These are phyloP conservation scores for Monopterus albus DNA, from an alignment of 2,113 vertebrate species.

Conservation along the genomic window DNA sequence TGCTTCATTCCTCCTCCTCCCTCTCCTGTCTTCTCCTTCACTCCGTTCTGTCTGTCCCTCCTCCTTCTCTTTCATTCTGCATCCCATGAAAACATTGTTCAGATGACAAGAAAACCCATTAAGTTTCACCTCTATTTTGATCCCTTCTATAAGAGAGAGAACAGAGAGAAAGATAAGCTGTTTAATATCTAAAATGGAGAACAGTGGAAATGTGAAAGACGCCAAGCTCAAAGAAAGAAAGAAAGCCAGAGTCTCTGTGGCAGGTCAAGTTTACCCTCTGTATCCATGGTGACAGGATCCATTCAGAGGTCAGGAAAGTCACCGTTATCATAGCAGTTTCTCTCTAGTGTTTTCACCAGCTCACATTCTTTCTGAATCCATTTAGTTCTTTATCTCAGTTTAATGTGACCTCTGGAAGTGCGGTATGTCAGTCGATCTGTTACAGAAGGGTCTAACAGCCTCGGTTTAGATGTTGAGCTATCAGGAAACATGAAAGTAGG, in stretches of 20 bases:
- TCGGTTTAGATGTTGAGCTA: no score
- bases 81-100: slow-evolving; percentile 14
- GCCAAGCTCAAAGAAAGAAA: neutral
- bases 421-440: no score
- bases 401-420: neutral
- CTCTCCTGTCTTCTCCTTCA: slow-evolving; percentile 27
- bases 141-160: slow-evolving; percentile 1
- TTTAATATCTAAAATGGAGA: neutral
- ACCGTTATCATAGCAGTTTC: neutral
- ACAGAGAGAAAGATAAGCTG: neutral
- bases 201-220: neutral
- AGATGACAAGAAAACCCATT: slow-evolving; percentile 82
- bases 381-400: neutral
- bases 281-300: slow-evolving; percentile 20
- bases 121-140: neutral
- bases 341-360: neutral
- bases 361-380: neutral
- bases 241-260: neutral
- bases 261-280: slow-evolving; percentile 27
- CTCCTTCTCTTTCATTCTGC: neutral
- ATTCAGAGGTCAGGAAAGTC: neutral
- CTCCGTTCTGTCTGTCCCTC: neutral
- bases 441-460: neutral
- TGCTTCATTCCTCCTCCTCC: slow-evolving; percentile 76
- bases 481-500: neutral